Percentiles rank a stretch among this genome's conserved stretches.
Evolutionary conservation across 2,113 vertebrate genomes (phyloP).

Genomic region (Monopterus albus): DNA sequence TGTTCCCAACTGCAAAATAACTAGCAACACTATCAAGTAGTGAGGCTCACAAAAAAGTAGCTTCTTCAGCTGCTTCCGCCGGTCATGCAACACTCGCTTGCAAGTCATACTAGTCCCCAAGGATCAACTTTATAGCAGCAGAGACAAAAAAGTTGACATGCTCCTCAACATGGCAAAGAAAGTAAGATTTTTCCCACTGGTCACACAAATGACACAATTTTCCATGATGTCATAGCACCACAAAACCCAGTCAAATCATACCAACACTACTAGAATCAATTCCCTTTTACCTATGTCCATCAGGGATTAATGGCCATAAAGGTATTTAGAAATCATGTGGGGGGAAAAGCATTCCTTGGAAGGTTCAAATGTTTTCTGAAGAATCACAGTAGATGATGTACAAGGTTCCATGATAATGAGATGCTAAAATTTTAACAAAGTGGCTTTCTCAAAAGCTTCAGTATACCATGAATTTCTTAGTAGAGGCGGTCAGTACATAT

Average conservation of each 20-base stretch:
- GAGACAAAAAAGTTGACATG: not conserved
- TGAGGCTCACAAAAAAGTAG: too few relatives aligned
- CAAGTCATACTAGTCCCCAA: not conserved
- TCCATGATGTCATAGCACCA: not conserved
- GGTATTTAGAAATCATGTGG: not conserved
- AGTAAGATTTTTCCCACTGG: not conserved
- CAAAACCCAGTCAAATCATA: not conserved
- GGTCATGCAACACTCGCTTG: not conserved
- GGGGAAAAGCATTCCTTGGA: not conserved
- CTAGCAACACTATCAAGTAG: too few relatives aligned
- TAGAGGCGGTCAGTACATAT: too few relatives aligned
- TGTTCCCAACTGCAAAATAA: too few relatives aligned
- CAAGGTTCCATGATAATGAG: too few relatives aligned
- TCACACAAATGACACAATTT: not conserved
- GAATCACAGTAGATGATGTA: too few relatives aligned
- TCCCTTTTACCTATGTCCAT: not conserved
- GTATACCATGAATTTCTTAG: too few relatives aligned
- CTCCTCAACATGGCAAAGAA: not conserved
- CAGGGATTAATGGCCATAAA: not conserved
- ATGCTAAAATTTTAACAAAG: too few relatives aligned
- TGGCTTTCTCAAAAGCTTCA: too few relatives aligned
- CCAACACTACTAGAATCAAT: not conserved
- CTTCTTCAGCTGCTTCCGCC: not conserved
- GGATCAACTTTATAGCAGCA: not conserved
- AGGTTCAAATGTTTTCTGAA: too few relatives aligned